phyloP scores from a whole-genome alignment of 1,140 invertebrate species.

The Galendromus occidentalis region DNA sequence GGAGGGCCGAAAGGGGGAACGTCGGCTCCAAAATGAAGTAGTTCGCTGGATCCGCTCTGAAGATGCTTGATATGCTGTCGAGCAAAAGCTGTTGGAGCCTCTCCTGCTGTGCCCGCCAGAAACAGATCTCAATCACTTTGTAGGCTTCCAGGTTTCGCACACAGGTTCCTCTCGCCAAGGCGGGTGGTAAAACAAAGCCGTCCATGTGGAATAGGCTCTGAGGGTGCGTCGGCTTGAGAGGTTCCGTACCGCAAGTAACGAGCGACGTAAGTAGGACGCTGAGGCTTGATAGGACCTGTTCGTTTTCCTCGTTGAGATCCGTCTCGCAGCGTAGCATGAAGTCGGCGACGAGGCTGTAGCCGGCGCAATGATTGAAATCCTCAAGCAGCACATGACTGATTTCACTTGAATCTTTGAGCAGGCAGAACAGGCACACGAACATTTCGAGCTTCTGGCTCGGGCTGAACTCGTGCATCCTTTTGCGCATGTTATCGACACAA shows the following conservation, averaged over 20 bases:
- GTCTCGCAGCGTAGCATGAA: constrained; percentile 65
- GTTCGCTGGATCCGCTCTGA: constrained; percentile 92
- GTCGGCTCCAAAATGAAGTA: constrained; percentile 95
- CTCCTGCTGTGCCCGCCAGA: constrained; percentile 42
- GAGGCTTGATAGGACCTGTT: constrained; percentile 73
- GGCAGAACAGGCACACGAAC: constrained; percentile 94
- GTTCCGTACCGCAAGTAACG: constrained; percentile 75
- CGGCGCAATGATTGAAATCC: constrained; percentile 81
- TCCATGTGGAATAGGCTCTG: constrained; percentile 76
- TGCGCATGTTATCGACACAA: constrained; percentile 84
- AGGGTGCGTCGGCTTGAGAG: constrained; percentile 39
- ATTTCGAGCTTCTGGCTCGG: constrained; percentile 54
- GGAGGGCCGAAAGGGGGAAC: constrained; percentile 83
- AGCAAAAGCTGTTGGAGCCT: constrained; percentile 69
- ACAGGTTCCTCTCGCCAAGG: constrained; percentile 57
- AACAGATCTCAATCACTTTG: constrained; percentile 72
- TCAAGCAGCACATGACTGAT: constrained; percentile 80
- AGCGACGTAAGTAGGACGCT: constrained; percentile 79
- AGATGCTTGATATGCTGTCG: constrained; percentile 86
- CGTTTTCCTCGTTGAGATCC: constrained; percentile 24
- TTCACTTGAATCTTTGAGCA: constrained; percentile 94
- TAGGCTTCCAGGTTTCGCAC: constrained; percentile 87
- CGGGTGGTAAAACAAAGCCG: constrained; percentile 72
- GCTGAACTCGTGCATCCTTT: constrained; percentile 53
- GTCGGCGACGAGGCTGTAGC: constrained; percentile 81